A percentile compares a stretch with the other conserved stretches of the same genome.
Conservation (phyloP, 2,113 vertebrate genomes). For the Neolamprologus sp. region DNA sequence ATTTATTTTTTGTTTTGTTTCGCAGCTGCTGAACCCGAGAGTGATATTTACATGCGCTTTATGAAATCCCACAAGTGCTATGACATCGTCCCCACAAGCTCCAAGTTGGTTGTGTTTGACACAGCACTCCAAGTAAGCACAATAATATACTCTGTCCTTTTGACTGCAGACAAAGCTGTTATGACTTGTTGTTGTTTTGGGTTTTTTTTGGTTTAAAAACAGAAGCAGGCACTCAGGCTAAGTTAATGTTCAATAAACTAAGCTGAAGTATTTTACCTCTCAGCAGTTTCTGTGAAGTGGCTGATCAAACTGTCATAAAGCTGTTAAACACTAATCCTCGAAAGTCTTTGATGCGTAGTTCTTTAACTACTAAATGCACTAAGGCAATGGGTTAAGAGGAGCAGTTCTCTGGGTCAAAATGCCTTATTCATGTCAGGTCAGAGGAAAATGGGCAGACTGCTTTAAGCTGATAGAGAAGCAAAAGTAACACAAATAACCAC, state of each 20-base stretch:
- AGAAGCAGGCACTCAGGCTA: not conserved
- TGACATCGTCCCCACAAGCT: conserved; percentile 97
- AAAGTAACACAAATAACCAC: not conserved
- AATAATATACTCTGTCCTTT: not conserved
- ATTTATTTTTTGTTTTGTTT: not conserved
- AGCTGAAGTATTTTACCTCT: not conserved
- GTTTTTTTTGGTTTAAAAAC: not conserved
- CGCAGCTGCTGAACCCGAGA: conserved; percentile 86
- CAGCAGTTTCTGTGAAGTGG: conserved; percentile 5
- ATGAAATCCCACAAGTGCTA: conserved; percentile 99
- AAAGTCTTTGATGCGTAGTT: conserved; percentile 41
- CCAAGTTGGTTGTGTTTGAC: conserved; percentile 98
- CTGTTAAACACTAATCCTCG: conserved; percentile 65
- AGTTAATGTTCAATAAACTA: conserved; percentile 46
- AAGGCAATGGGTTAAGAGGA: not conserved
- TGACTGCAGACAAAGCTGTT: not conserved
- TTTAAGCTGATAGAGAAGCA: not conserved
- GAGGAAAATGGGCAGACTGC: not conserved
- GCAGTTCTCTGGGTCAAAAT: not conserved
- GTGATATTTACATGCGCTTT: conserved; percentile 94
- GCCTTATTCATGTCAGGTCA: not conserved
- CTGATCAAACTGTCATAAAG: conserved; percentile 24
- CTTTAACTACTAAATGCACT: conserved; percentile 21
- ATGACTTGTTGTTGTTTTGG: not conserved
- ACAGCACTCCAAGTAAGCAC: conserved; percentile 91